Base-by-base conservation (phyloP, 2,888 invertebrate genomes). In the Neria commutata region DNA sequence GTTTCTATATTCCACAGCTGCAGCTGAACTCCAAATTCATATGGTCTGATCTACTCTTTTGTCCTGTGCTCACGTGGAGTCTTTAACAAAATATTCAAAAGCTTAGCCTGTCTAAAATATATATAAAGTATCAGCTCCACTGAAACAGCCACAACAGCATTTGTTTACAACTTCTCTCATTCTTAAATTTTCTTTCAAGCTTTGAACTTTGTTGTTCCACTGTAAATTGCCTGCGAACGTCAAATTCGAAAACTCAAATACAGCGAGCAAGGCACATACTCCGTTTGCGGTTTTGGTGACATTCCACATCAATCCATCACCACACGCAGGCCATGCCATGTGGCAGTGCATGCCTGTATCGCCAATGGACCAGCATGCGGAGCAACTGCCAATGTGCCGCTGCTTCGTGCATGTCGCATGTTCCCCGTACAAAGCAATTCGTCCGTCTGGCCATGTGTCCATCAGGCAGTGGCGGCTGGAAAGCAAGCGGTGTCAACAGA, bases 231-330 rank as follows among this genome's bases (percentile, higher is more conserved):
- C 23, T 34, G 1, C 42, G 51, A 51, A 51, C 26, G 33, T 37
- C 11, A 40, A 58, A 17, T 54, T 58, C 40, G 17, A 51, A 47
- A 47, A 54, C 56, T 56, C 61, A 50, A 59, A 63, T 63, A 57
- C 58, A 54, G 34, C 23, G n/a, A 34, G n/a, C 14, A 34, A 14
- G 8, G 29, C 42, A 58, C 53, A 60, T 58, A 55, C 61, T 51
- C 57, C 54, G 66, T 56, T 60, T 71, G 76, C 63, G 76, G 73
- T 71, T 68, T 64, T 69, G 45, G 67, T 70, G 72, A 69, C 75
- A 70, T 68, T 65, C 72, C 75, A 63, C 69, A 71, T 72, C 72
- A 71, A 76, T 76, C 75, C 66, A 76, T 75, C 71, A 64, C 60
- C 70, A 71, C 67, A 70, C 64, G 50, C 54, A 40, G 8, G 34